A percentile compares a stretch with the other conserved stretches of the same genome.
Conservation (phyloP, 2,113 vertebrate species). For the Bungarus multicinctus region DNA sequence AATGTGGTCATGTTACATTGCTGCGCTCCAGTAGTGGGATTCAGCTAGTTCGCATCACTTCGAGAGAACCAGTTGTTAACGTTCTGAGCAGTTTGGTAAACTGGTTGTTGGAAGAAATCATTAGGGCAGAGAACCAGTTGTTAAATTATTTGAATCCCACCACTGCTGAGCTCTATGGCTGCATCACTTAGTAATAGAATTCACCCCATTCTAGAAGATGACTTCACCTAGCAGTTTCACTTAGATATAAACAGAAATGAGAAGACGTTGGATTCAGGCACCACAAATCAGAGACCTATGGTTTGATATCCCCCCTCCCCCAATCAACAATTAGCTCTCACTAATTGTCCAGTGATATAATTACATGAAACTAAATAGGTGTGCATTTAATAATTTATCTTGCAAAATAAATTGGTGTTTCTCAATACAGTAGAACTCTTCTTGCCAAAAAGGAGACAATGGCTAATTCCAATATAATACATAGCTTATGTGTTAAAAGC, state of each 20-base stretch:
- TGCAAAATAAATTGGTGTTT: too few species aligned
- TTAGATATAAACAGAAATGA: neutral
- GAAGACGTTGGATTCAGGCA: neutral
- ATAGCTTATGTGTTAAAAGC: too few species aligned
- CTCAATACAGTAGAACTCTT: neutral
- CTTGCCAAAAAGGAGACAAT: too few species aligned
- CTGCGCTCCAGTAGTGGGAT: neutral
- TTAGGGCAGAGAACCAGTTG: too few species aligned
- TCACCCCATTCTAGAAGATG: neutral
- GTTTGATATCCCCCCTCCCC: neutral
- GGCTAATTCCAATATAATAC: too few species aligned
- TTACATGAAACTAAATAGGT: neutral
- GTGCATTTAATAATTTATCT: neutral
- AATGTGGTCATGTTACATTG: neutral
- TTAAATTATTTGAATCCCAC: too few species aligned
- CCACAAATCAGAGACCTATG: neutral
- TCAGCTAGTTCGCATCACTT: too few species aligned
- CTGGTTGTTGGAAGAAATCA: too few species aligned
- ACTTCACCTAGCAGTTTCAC: neutral
- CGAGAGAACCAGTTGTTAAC: too few species aligned
- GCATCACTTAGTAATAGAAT: neutral
- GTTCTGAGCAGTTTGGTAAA: too few species aligned
- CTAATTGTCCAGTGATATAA: neutral
- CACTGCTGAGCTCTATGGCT: neutral
- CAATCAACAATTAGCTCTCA: neutral